Evolutionary conservation across 2,797 vertebrate genomes (phyloP), one percentile per base, ranked within the genome.

Genomic region (Microhierax caerulescens): DNA sequence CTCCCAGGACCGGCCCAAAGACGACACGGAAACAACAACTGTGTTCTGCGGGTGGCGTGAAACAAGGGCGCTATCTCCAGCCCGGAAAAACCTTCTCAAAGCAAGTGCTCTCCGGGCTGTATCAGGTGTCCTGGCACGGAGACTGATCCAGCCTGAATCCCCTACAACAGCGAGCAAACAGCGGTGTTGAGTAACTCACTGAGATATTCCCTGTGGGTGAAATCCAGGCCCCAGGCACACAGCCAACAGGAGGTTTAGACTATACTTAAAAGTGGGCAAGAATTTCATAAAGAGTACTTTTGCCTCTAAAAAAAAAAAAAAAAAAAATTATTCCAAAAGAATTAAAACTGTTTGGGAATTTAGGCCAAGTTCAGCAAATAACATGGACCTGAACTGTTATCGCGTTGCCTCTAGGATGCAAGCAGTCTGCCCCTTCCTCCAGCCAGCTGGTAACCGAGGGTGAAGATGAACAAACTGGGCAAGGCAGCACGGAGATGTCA

Each of bases 21-120:
- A 19, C 1, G 0, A 45, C 16, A 1, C 0, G 9, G 51, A 11
- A 45, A 32, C 1, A 23, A 41, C 25, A 53, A 7, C 32, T 0
- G 14, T 37, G 34, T 56, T 47, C 65, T 18, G 13, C 4, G 0
- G 43, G 56, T 1, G 2, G n/a, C 0, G 1, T 10, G 72, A 25
- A 22, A n/a, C 5, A 3, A 22, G 32, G 39, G 10, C 6, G 51
- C 18, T 5, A 28, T 28, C 22, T 41, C 48, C 25, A 67, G 65
- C 41, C 47, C 2, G 2, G 34, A 30, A 54, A 63, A 59, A 21
- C 27, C 48, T 34, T n/a, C 79, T 22, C 47, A 8, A 41, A 61
- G 25, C 17, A 10, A 63, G 27, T 1, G 14, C 34, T 61, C 28
- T 51, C 45, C 4, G 1, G 53, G 65, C 24, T 54, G 51, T 17